phyloP scores from a whole-genome alignment of 2,113 vertebrate species.

The Anas platyrhynchos region DNA sequence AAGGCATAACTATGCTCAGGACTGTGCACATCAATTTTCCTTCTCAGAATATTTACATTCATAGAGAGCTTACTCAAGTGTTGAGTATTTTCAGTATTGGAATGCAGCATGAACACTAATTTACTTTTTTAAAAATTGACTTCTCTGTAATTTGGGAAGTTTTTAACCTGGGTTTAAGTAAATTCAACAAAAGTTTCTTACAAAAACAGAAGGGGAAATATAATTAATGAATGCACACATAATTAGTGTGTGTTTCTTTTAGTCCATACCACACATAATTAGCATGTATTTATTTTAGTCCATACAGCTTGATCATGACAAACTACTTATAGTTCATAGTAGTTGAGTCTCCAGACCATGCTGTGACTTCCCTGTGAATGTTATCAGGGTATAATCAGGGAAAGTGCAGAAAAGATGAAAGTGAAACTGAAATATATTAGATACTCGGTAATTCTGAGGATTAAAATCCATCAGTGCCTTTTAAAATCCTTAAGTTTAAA shows the following conservation, averaged over 20 bases:
- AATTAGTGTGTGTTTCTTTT: neutral
- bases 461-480: neutral
- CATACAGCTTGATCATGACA: neutral
- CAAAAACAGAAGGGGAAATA: neutral
- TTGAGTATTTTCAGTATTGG: neutral
- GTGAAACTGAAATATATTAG: neutral
- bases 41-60: neutral
- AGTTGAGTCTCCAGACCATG: neutral
- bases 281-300: neutral
- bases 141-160: neutral
- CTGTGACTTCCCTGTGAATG: neutral
- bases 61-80: neutral
- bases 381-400: neutral
- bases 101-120: too few species aligned
- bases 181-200: neutral
- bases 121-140: neutral
- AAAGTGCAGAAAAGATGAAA: neutral
- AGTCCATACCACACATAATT: neutral
- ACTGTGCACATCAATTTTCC: neutral
- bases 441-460: neutral
- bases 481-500: neutral
- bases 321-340: neutral
- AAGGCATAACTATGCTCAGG: neutral
- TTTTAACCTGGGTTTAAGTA: neutral
- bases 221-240: neutral